Conservation (phyloP, 2,113 vertebrate species). For the Notechis scutatus region DNA sequence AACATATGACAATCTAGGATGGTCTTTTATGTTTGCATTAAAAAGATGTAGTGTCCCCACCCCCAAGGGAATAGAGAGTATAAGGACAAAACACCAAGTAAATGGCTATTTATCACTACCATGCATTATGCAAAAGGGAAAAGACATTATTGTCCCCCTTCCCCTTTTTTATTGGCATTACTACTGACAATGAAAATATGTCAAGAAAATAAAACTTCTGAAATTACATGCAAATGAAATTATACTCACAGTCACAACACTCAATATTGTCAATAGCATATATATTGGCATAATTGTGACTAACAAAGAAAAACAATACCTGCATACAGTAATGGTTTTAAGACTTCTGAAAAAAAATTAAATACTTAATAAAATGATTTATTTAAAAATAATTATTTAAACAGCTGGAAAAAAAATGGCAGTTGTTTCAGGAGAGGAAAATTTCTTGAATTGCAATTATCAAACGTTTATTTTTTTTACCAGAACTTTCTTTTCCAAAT, state of each 20-base stretch:
- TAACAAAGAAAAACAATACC: not conserved
- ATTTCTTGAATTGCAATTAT: not conserved
- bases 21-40: not conserved
- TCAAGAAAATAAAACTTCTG: not conserved
- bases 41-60: not conserved
- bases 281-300: not conserved
- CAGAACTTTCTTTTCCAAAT: not conserved
- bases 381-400: not conserved
- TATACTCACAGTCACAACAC: not conserved
- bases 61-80: not conserved
- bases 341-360: not conserved
- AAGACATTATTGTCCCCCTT: not conserved
- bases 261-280: not conserved
- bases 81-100: not conserved
- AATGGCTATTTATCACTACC: not conserved
- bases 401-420: not conserved
- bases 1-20: not conserved
- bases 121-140: not conserved
- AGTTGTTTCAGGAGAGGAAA: not conserved
- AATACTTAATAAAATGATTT: not conserved
- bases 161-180: not conserved
- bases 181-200: not conserved
- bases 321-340: not conserved
- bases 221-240: not conserved
- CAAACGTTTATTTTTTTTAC: not conserved